phyloP scores from a whole-genome alignment of 2,888 invertebrate genomes.

The Auanema sp. region DNA sequence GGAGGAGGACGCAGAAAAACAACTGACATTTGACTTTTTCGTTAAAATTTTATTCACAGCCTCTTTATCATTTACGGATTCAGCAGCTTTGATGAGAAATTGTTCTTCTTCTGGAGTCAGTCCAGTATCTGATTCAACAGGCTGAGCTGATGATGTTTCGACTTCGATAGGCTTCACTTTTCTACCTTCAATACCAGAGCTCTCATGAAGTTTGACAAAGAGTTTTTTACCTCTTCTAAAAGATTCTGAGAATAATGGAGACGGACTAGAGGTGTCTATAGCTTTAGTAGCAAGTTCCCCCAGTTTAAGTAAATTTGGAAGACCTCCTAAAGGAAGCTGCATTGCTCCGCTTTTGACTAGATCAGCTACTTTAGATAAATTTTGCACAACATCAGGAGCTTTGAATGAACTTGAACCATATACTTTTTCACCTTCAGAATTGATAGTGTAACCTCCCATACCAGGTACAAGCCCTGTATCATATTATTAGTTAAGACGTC shows the following conservation, averaged over 20 bases:
- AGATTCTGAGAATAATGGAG: too few species aligned
- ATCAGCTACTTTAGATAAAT: constrained; percentile 29
- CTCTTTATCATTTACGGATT: constrained; percentile 47
- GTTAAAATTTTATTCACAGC: constrained; percentile 18
- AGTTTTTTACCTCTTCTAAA: neutral
- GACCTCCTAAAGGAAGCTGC: constrained; percentile 24
- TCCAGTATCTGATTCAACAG: constrained; percentile 29
- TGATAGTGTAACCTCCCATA: constrained; percentile 44
- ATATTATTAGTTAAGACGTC: neutral
- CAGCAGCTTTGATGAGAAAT: constrained; percentile 54
- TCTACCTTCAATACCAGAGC: neutral
- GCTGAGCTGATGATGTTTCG: neutral
- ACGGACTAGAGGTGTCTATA: too few species aligned
- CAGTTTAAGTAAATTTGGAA: constrained; percentile 29
- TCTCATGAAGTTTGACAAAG: neutral
- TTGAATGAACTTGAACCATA: constrained; percentile 13
- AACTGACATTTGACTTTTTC: neutral
- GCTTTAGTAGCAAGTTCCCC: constrained; percentile 3
- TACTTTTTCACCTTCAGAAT: constrained; percentile 29
- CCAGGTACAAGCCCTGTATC: constrained; percentile 30
- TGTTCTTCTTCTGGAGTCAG: constrained; percentile 55
- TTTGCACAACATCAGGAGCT: constrained; percentile 20
- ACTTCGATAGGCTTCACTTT: too few species aligned
- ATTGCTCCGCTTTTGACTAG: constrained; percentile 27
- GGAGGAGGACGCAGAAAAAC: too few species aligned